A percentile compares a stretch with the other conserved stretches of the same genome.
Conservation (phyloP, 2,113 vertebrate species). For the Regulus satrapa region DNA sequence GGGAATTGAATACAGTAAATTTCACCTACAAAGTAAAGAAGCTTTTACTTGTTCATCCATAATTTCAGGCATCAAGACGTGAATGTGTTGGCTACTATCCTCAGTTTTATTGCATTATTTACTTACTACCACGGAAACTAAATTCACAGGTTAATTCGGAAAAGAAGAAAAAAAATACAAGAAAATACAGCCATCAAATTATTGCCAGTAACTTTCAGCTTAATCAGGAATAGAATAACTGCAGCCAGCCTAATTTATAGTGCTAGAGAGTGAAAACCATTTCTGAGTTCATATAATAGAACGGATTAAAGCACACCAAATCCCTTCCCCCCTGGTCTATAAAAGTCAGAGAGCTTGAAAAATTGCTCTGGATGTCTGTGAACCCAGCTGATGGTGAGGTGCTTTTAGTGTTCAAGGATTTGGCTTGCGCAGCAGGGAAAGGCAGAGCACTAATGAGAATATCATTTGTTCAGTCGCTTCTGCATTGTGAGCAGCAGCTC, state of each 20-base stretch:
- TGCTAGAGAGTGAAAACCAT: constrained; percentile 19
- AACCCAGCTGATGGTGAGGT: constrained; percentile 49
- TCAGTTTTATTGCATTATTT: background rate
- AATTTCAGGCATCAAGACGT: background rate
- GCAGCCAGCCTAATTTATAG: constrained; percentile 26
- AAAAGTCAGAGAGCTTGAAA: constrained; percentile 63
- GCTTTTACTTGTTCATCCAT: background rate
- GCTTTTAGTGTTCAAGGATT: constrained; percentile 50
- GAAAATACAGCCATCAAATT: constrained; percentile 21
- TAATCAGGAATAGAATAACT: constrained; percentile 34
- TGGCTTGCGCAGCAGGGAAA: constrained; percentile 52
- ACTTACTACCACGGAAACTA: background rate
- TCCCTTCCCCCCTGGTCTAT: constrained; percentile 30
- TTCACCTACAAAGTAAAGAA: background rate
- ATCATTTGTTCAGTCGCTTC: constrained; percentile 37
- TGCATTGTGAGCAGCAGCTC: constrained; percentile 49
- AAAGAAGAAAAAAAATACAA: background rate
- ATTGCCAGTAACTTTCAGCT: constrained; percentile 34
- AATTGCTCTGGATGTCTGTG: constrained; percentile 33
- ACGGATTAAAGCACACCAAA: constrained; percentile 48
- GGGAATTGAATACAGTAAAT: background rate
- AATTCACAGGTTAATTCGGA: background rate
- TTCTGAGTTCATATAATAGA: constrained; percentile 39
- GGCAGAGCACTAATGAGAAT: constrained; percentile 41
- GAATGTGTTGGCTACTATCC: background rate